A percentile compares a stretch with the other conserved stretches of the same genome.
Conservation (phyloP, 2,888 invertebrate genomes). For the Agriopis aurantiaria region DNA sequence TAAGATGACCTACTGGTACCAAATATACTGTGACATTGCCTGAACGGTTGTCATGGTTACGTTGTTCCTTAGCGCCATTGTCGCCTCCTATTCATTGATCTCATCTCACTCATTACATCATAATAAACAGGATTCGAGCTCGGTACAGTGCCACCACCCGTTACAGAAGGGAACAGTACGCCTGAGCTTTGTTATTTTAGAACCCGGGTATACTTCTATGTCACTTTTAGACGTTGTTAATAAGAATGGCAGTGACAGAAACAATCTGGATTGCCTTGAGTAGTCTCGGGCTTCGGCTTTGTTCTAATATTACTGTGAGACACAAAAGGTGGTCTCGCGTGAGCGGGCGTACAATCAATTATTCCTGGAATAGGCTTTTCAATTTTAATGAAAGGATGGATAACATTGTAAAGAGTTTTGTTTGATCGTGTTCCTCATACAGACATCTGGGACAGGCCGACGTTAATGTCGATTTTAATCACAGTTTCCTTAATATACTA, state of each 20-base stretch:
- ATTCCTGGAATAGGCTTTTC: not conserved
- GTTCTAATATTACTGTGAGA: not conserved
- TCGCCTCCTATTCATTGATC: slow-evolving; percentile 5
- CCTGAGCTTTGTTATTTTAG: slow-evolving; percentile 5
- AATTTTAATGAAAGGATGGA: not conserved
- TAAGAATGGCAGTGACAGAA: not conserved
- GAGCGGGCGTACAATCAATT: not conserved
- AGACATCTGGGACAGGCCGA: too few relatives aligned
- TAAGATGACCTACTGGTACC: too few relatives aligned
- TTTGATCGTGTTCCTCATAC: not conserved
- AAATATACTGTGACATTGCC: too few relatives aligned
- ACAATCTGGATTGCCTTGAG: not conserved
- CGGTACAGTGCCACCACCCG: slow-evolving; percentile 13
- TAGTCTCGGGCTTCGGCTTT: not conserved
- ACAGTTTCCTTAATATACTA: too few relatives aligned
- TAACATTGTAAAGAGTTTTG: not conserved
- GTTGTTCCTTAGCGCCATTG: not conserved
- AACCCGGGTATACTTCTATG: not conserved
- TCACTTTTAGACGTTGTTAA: not conserved
- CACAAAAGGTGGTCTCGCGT: not conserved
- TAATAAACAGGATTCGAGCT: not conserved
- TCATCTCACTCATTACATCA: slow-evolving; percentile 1
- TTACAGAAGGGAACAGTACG: slow-evolving; percentile 14
- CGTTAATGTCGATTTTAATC: too few relatives aligned
- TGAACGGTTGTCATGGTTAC: not conserved